Conservation (phyloP, 2,113 vertebrate species). For the Polypterus bichir region DNA sequence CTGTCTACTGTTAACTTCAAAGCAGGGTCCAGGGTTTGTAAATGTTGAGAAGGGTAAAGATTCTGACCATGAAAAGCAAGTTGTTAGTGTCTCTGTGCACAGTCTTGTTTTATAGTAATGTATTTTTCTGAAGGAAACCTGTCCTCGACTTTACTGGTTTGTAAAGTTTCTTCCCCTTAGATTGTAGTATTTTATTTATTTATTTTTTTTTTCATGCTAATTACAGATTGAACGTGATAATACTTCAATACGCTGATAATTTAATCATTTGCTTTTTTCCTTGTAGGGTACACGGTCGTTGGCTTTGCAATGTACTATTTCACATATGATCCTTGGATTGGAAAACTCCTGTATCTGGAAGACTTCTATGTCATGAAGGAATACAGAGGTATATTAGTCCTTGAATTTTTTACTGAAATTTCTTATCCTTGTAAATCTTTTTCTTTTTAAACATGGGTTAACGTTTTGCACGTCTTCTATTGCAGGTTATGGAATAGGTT, state of each 20-base stretch:
- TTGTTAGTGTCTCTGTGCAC: no score
- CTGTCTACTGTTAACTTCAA: no score
- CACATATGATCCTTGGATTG: constrained; percentile 56
- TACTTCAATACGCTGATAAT: no score
- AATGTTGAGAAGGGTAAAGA: no score
- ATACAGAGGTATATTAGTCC: constrained; percentile 35
- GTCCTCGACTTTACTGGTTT: no score
- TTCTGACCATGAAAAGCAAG: no score
- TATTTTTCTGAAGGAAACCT: no score
- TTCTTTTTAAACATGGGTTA: not conserved
- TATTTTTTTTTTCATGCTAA: not conserved
- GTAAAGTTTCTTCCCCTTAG: not conserved
- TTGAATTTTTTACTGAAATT: constrained; percentile 10
- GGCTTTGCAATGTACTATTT: constrained; percentile 61
- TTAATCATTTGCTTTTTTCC: not conserved
- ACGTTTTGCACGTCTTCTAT: constrained; percentile 1
- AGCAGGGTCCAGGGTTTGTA: no score
- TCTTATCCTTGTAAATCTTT: not conserved
- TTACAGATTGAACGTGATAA: no score
- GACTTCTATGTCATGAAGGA: constrained; percentile 56
- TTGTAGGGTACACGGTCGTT: constrained; percentile 33
- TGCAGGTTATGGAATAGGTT: constrained; percentile 51
- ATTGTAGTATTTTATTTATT: not conserved
- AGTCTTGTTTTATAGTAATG: no score
- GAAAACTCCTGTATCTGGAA: constrained; percentile 59